phyloP scores from a whole-genome alignment of 2,797 vertebrate species.

The Pelobates cultripes region DNA sequence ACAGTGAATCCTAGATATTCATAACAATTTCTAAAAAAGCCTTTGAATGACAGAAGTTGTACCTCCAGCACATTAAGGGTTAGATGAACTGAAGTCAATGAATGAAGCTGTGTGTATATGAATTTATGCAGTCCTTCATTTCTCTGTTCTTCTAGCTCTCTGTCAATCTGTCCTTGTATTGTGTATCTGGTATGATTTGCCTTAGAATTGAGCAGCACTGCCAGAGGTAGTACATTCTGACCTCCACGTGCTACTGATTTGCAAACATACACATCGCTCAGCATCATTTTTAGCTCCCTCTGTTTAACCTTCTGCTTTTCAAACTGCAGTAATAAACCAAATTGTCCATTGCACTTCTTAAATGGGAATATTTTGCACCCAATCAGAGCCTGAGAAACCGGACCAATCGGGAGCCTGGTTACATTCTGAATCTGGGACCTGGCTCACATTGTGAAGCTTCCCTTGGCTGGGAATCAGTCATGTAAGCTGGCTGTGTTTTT shows the following conservation, averaged over 20 bases:
- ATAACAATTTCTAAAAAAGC: too few relatives aligned
- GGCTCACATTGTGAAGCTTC: constrained; percentile 24
- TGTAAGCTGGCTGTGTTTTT: constrained; percentile 41
- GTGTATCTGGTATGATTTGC: background rate
- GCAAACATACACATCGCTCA: constrained; percentile 22
- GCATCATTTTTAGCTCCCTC: constrained; percentile 29
- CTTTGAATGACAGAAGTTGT: too few relatives aligned
- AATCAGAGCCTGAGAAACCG: constrained; percentile 24
- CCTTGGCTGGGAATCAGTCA: constrained; percentile 48
- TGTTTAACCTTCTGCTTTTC: constrained; percentile 44
- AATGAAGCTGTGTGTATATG: background rate
- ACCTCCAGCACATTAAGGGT: background rate
- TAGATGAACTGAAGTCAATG: background rate
- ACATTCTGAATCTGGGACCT: constrained; percentile 32
- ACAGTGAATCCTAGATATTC: too few relatives aligned
- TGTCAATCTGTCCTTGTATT: background rate
- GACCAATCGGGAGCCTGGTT: constrained; percentile 23
- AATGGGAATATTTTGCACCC: constrained; percentile 36
- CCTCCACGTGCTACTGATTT: constrained; percentile 37
- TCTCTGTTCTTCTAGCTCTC: background rate
- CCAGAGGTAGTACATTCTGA: constrained; percentile 2
- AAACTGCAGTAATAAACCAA: constrained; percentile 48
- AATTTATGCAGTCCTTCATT: constrained; percentile 2
- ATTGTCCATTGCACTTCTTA: constrained; percentile 33
- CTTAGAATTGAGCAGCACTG: constrained; percentile 2